These are phyloP conservation scores for Rhagophthalmus giganteus DNA, from an alignment of 2,888 invertebrate genomes.

Conservation along the genomic window DNA sequence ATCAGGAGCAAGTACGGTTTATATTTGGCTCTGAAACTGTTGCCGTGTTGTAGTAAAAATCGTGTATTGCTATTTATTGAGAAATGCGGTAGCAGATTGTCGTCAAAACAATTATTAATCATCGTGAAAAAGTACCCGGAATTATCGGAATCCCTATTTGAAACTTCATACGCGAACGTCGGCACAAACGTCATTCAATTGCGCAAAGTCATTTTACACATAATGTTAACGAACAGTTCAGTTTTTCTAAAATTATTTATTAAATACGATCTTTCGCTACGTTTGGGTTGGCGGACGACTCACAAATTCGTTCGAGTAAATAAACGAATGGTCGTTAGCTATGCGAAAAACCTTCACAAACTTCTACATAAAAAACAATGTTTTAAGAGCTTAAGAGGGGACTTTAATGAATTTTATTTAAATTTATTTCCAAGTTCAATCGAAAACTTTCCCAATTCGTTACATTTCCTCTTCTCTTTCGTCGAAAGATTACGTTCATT, in stretches of 20 bases:
- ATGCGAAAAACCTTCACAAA: neutral
- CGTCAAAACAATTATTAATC: neutral
- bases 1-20: slow-evolving; percentile 25
- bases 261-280: neutral
- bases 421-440: slow-evolving; percentile 10
- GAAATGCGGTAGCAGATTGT: neutral
- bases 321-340: slow-evolving; percentile 3
- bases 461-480: neutral
- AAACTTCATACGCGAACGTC: neutral
- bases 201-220: neutral
- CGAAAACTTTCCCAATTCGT: neutral
- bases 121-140: slow-evolving; percentile 3
- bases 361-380: slow-evolving; percentile 5
- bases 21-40: slow-evolving; percentile 16
- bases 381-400: slow-evolving; percentile 6
- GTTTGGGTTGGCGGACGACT: slow-evolving; percentile 6
- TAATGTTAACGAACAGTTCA: neutral
- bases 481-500: neutral
- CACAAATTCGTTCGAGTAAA: slow-evolving; percentile 1
- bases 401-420: slow-evolving; percentile 9
- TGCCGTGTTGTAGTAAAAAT: slow-evolving; percentile 6
- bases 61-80: slow-evolving; percentile 2
- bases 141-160: neutral
- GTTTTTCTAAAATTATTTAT: neutral
- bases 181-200: neutral